Percentiles rank a stretch among this genome's conserved stretches.
These are phyloP conservation scores for Herpailurus yagouaroundi DNA, from an alignment of 2,113 vertebrate species.

Conservation along the genomic window DNA sequence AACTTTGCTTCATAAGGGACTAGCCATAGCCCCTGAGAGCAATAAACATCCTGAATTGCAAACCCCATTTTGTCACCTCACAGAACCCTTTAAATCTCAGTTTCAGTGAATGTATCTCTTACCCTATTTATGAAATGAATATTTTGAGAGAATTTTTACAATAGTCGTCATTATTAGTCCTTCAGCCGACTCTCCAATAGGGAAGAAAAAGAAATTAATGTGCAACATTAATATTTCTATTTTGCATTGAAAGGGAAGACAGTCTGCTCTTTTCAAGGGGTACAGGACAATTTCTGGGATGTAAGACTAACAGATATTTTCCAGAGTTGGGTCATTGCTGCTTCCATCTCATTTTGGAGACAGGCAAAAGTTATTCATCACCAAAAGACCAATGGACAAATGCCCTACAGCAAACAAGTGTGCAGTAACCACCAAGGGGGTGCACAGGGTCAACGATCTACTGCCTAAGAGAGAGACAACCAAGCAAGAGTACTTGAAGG, in stretches of 20 bases:
- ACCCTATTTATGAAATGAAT: neutral
- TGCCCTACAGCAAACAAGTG: neutral
- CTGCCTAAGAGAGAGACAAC: neutral
- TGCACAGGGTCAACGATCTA: neutral
- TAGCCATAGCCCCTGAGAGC: neutral
- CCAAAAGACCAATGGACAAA: neutral
- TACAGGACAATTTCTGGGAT: neutral
- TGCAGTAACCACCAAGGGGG: too few species aligned
- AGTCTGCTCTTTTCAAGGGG: neutral
- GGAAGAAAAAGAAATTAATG: neutral
- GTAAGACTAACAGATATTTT: neutral
- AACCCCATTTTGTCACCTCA: slow-evolving; percentile 3
- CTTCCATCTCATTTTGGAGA: neutral
- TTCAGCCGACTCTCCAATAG: neutral
- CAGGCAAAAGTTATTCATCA: neutral
- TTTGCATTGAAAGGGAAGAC: slow-evolving; percentile 39
- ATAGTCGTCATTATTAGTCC: neutral
- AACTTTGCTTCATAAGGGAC: slow-evolving; percentile 58
- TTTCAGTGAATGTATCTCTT: neutral
- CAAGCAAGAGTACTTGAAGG: neutral
- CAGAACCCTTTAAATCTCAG: slow-evolving; percentile 62
- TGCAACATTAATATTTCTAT: neutral
- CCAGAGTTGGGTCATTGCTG: neutral
- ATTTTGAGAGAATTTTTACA: neutral
- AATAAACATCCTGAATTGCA: slow-evolving; percentile 51